Evolutionary conservation across 2,113 vertebrate genomes (phyloP).

Genomic region (Promerops cafer): DNA sequence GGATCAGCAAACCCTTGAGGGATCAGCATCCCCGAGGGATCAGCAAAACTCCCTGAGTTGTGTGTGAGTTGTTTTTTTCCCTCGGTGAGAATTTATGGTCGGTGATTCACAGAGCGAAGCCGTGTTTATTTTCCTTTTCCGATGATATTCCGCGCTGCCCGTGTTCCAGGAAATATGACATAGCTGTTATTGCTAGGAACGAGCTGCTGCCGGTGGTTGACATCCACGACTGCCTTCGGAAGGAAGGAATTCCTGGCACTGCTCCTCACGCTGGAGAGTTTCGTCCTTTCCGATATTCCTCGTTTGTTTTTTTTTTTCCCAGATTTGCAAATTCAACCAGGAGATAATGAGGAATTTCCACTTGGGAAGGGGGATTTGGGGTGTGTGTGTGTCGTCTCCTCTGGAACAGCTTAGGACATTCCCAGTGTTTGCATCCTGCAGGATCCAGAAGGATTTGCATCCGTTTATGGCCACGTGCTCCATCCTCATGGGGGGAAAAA

Average conservation of each 20-base stretch:
- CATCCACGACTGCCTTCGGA: conserved; percentile 9
- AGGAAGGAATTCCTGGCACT: conserved; percentile 36
- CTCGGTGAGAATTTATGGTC: background rate
- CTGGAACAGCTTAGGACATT: background rate
- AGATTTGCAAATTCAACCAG: background rate
- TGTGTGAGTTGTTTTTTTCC: fast-evolving
- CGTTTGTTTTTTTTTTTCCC: background rate
- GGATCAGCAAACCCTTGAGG: background rate
- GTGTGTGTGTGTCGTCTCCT: background rate
- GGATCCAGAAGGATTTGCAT: background rate
- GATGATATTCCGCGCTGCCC: background rate
- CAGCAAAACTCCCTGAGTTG: background rate
- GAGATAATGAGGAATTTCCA: background rate
- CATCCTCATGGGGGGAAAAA: background rate
- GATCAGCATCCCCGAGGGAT: background rate
- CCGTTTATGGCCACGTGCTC: background rate
- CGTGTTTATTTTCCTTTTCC: conserved; percentile 56
- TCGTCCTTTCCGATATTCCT: background rate
- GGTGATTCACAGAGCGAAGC: background rate
- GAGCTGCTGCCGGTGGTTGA: background rate
- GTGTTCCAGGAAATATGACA: conserved; percentile 50
- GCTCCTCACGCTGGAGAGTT: background rate
- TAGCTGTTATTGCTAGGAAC: conserved; percentile 41
- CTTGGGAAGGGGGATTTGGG: background rate
- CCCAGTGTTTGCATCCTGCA: background rate